These are phyloP conservation scores for Tipula unca DNA, from an alignment of 2,888 invertebrate genomes.

Conservation along the genomic window DNA sequence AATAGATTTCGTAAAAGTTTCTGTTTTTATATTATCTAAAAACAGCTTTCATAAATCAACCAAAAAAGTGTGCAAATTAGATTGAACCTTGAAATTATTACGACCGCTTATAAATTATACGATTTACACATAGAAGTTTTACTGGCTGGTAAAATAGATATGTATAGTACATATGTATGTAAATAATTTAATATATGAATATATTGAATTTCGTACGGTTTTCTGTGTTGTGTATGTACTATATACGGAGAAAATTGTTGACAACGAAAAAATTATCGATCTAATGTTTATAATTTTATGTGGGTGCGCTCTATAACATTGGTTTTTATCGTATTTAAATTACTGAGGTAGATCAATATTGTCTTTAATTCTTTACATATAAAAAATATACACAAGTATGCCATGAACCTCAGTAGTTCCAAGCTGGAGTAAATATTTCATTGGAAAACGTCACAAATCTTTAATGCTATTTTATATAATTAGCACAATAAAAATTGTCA, in stretches of 20 bases:
- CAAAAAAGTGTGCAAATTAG: background rate
- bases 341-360: background rate
- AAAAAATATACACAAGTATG: background rate
- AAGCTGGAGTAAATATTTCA: too few species aligned
- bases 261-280: background rate
- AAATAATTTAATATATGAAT: too few species aligned
- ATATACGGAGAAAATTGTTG: background rate
- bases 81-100: background rate
- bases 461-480: too few species aligned
- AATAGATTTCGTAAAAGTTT: background rate
- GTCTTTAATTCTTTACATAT: too few species aligned
- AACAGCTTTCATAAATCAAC: background rate
- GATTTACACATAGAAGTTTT: too few species aligned
- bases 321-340: background rate
- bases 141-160: too few species aligned
- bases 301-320: background rate
- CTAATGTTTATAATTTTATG: background rate
- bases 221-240: too few species aligned
- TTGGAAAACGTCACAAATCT: too few species aligned
- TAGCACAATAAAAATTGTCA: too few species aligned
- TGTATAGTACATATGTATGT: too few species aligned
- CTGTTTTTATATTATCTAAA: background rate
- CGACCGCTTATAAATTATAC: background rate
- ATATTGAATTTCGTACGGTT: too few species aligned
- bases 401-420: too few species aligned